Evolutionary conservation across 2,113 vertebrate genomes (phyloP), one percentile per base, ranked within the genome.

Genomic region (Xiphophorus couchianus): DNA sequence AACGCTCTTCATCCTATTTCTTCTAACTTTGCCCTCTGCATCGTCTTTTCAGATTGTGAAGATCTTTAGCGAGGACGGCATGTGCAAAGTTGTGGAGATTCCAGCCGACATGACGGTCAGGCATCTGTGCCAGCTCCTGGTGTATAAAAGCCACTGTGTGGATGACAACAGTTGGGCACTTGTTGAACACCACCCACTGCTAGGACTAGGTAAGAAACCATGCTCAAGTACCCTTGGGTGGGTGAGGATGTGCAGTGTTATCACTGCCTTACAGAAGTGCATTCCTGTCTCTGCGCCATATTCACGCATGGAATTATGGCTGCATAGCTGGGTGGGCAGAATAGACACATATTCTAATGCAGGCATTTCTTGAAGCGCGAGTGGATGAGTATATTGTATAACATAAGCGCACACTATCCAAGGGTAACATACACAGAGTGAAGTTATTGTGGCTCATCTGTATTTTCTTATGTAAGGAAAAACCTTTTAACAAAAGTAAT

Each of bases 111-210:
- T 97, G 97, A 98, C 96, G 11, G 96, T 97, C 93, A 95, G 96
- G 92, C 97, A 99, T 93, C 95, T 99, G 88, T 99, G 97, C 94
- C 98, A 99, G 92, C 90, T 98, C 87, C 96, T 99, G 92, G 96
- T 99, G 86, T 98, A 99, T 94, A 97, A 96, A 92, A 97, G 96
- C 94, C 97, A 99, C 94, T 99, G 96, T 93, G 95, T 99, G 94
- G 97, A 99, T 85, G 98, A 99, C 94, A 97, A 97, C 95, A 98
- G 96, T 95, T 99, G 98, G 98, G 94, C 96, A 58, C 95, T 99
- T 82, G 96, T 99, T 93, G 98, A 99, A 91, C 96, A 98, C 92
- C 97, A 98, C 93, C 96, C 96, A 5, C 95, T 98, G 77, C 94
- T 99, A 75, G 97, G 97, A 83, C 91, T 99, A 93, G 98, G 97